Evolutionary conservation across 2,888 invertebrate genomes (phyloP).

Genomic region (Phaedon cochleariae): DNA sequence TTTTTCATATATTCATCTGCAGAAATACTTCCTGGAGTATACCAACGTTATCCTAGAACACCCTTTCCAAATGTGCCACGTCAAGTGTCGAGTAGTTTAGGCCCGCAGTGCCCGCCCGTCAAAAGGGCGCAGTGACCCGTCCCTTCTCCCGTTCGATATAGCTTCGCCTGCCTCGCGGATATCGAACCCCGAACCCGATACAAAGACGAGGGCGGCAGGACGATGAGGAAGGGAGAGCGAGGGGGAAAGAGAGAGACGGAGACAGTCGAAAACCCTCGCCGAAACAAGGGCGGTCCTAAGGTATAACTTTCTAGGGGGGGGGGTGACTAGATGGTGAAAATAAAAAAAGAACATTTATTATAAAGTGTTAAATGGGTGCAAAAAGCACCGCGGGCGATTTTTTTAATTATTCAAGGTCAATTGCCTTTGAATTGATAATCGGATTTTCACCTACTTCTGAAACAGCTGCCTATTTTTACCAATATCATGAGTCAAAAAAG

Average conservation of each 20-base stretch:
- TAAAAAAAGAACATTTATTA: too few species aligned
- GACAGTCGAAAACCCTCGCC: not conserved
- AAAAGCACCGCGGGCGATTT: too few species aligned
- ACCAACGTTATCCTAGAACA: not conserved
- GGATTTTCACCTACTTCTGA: too few species aligned
- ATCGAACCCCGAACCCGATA: slow-evolving; percentile 36
- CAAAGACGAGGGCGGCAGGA: not conserved
- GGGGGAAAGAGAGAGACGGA: not conserved
- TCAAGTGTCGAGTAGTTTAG: not conserved
- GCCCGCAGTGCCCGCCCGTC: slow-evolving; percentile 14
- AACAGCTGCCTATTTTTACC: too few species aligned
- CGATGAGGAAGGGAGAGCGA: not conserved
- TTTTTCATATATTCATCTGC: too few species aligned
- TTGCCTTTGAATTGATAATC: too few species aligned
- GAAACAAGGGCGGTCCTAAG: not conserved
- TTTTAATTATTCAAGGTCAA: too few species aligned
- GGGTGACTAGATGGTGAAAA: too few species aligned
- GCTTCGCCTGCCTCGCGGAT: slow-evolving; percentile 42
- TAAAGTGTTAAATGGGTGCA: too few species aligned
- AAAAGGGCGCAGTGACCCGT: slow-evolving; percentile 42
- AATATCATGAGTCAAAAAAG: too few species aligned
- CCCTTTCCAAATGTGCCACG: not conserved
- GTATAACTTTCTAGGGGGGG: too few species aligned
- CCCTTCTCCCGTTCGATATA: slow-evolving; percentile 37
- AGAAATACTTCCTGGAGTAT: too few species aligned